Base-by-base conservation (phyloP, 2,888 invertebrate species). In the Cheilosia scutellata region DNA sequence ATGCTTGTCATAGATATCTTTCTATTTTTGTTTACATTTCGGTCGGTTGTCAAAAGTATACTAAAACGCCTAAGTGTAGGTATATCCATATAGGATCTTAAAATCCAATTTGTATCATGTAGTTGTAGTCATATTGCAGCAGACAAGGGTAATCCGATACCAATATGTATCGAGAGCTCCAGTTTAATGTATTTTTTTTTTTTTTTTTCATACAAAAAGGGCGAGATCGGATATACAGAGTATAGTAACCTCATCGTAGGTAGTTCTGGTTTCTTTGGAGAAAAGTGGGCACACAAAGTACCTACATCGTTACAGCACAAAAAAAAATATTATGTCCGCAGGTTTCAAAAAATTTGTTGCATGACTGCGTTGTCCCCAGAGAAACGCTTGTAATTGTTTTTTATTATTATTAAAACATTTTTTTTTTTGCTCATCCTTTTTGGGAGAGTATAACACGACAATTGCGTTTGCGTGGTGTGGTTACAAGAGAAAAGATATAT, bases 391-490 rank as follows among this genome's bases (percentile, higher is more conserved):
- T 62, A 62, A 63, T 68, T 29, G 42, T 42, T 55, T 68, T 55
- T 68, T 68, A 44, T 44, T 63, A 13, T 44, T 20, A 20, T 44
- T 31, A 5, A 37, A 11, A 37, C 16, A 16, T 2, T 47, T 57
- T 25, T 29, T 27, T 42, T 5, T 27, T 1, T 5, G 4, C 1
- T 37, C 37, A 7, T 51, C 13, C 27, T 27, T 51, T 40, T 49
- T 49, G 33, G 47, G 58, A 53, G 51, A 66, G 71, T 9, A 25
- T 16, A 58, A 49, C 33, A 71, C 16, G 44, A 27, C 58, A 58
- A 62, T 72, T 72, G 72, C 62, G 62, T 62, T 72, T 72, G 72
- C 62, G 62, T 62, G 68, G 57, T 70, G 57, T 47, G 47, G 16
- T 72, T 72, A 72, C 72, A 72, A 13, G 58, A 33, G 7, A 44